phyloP scores from a whole-genome alignment of 1,140 invertebrate species.

The Oedothorax gibbosus region DNA sequence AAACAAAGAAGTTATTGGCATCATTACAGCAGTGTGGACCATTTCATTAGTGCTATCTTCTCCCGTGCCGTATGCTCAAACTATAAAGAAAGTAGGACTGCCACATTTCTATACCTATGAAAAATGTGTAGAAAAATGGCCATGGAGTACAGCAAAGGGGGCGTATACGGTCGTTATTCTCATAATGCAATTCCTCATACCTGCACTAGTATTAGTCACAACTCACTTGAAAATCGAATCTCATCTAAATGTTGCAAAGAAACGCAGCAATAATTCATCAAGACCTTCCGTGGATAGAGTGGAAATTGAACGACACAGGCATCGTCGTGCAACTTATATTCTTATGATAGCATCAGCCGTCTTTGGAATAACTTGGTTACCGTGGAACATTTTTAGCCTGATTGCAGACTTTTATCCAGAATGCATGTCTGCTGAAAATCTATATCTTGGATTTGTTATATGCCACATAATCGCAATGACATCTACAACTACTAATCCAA shows the following conservation, averaged over 20 bases:
- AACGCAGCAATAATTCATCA: not conserved
- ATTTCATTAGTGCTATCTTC: constrained; percentile 71
- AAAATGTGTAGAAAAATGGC: constrained; percentile 70
- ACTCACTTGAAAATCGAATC: constrained; percentile 72
- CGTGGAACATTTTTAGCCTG: constrained; percentile 72
- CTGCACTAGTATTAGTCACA: constrained; percentile 71
- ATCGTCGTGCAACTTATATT: constrained; percentile 71
- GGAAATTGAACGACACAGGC: constrained; percentile 69
- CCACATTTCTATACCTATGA: constrained; percentile 67
- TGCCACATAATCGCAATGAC: constrained; percentile 74
- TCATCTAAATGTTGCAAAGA: constrained; percentile 66
- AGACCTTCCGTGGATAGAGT: constrained; percentile 62
- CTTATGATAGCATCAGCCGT: constrained; percentile 66
- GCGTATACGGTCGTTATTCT: constrained; percentile 72
- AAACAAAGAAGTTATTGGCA: constrained; percentile 25
- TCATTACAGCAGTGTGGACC: constrained; percentile 72
- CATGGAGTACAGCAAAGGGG: constrained; percentile 67
- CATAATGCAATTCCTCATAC: constrained; percentile 73
- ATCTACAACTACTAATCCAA: constrained; percentile 72
- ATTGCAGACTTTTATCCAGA: constrained; percentile 68
- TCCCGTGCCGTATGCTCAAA: constrained; percentile 71
- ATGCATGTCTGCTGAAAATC: constrained; percentile 64
- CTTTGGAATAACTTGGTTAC: constrained; percentile 70
- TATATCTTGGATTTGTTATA: constrained; percentile 72
- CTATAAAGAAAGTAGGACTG: constrained; percentile 67